Evolutionary conservation across 1,140 invertebrate species (phyloP).

Genomic region (Nymphalis io): DNA sequence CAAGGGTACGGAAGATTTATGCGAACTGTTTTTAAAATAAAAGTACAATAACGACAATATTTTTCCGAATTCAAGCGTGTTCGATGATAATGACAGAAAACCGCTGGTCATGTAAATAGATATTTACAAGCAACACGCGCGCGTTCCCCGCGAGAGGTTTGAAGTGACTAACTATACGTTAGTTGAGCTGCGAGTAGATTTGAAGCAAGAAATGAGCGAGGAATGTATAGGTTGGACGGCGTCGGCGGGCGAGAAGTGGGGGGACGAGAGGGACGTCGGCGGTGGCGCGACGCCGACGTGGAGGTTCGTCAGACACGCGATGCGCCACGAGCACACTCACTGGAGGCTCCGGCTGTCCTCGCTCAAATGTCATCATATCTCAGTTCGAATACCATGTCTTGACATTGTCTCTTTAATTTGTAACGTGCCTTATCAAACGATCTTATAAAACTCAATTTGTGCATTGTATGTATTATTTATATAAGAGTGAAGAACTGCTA

Average conservation of each 20-base stretch:
- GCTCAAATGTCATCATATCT: conserved; percentile 13
- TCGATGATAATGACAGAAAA: conserved; percentile 23
- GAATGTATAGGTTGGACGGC: conserved; percentile 45
- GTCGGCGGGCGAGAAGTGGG: conserved; percentile 38
- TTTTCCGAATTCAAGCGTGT: conserved; percentile 5
- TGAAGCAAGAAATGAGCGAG: conserved; percentile 47
- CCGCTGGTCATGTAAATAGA: conserved; percentile 29
- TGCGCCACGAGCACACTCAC: conserved; percentile 53
- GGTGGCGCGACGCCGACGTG: conserved; percentile 78
- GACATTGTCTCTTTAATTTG: neutral
- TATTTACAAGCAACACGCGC: conserved; percentile 36
- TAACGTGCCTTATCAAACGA: conserved; percentile 6
- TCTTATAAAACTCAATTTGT: neutral
- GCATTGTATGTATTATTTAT: neutral
- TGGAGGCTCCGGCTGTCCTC: conserved; percentile 36
- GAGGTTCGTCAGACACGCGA: conserved; percentile 73
- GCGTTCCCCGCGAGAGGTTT: conserved; percentile 37
- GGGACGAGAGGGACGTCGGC: conserved; percentile 44
- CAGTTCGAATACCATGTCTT: conserved; percentile 15
- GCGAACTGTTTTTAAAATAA: conserved; percentile 10
- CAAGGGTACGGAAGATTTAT: conserved; percentile 10
- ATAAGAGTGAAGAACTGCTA: neutral
- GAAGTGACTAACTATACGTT: conserved; percentile 49
- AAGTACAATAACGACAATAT: conserved; percentile 6
- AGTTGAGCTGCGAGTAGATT: conserved; percentile 31